Percentiles rank a stretch among this genome's conserved stretches.
Evolutionary conservation across 2,888 invertebrate genomes (phyloP).

Genomic region (Cecidostiba fungosa): DNA sequence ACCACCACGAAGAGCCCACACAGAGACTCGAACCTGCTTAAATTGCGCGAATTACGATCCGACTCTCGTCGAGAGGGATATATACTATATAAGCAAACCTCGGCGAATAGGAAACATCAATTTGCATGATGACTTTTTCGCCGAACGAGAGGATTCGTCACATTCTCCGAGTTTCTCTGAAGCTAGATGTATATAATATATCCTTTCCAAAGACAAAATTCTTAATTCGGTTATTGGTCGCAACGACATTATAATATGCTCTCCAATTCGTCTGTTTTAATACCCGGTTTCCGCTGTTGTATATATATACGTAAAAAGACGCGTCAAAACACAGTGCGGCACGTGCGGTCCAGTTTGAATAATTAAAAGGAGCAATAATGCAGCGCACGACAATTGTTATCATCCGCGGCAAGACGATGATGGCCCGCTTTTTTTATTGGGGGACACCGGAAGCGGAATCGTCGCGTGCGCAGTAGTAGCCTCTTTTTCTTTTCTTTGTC

Average conservation of each 20-base stretch:
- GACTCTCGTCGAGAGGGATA: conserved; percentile 42
- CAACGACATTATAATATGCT: too few relatives aligned
- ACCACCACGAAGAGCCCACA: conserved; percentile 37
- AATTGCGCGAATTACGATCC: conserved; percentile 54
- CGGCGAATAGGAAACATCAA: conserved; percentile 17
- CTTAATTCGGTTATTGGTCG: background rate
- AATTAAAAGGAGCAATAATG: conserved; percentile 58
- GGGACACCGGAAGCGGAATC: conserved; percentile 64
- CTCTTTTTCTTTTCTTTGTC: conserved; percentile 41
- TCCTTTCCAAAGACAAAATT: background rate
- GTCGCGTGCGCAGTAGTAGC: conserved; percentile 16
- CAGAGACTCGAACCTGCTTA: conserved; percentile 30
- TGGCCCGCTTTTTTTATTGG: conserved; percentile 45
- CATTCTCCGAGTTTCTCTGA: background rate
- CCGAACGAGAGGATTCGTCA: background rate
- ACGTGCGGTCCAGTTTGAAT: conserved; percentile 33
- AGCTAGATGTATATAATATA: background rate
- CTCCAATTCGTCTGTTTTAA: background rate
- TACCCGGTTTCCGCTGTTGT: background rate
- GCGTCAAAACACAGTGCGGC: background rate
- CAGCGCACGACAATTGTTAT: conserved; percentile 68
- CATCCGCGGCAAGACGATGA: conserved; percentile 65
- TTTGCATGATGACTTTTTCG: conserved; percentile 8
- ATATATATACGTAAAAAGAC: background rate
- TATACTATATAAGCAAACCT: too few relatives aligned